Conservation (phyloP, 2,113 vertebrate species). For the Numenius arquata region DNA sequence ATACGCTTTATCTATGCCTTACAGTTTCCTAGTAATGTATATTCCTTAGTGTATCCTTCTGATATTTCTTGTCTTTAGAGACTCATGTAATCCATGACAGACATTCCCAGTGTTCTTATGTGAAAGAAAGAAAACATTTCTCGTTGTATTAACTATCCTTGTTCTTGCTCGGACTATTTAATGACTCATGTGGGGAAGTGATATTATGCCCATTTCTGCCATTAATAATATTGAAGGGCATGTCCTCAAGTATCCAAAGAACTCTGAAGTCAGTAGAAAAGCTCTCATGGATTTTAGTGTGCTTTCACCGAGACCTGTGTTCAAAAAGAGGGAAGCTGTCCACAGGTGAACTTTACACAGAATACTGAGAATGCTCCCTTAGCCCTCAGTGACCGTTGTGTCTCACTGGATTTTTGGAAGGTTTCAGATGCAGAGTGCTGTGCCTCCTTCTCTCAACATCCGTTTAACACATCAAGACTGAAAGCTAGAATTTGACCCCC, state of each 20-base stretch:
- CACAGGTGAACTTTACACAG: not conserved
- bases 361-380: not conserved
- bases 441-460: not conserved
- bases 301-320: not conserved
- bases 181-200: not conserved
- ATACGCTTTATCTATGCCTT: not conserved
- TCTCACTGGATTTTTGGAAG: not conserved
- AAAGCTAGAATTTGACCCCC: not conserved
- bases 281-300: not conserved
- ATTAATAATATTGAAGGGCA: not conserved
- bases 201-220: not conserved
- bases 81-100: not conserved
- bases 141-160: not conserved
- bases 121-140: not conserved
- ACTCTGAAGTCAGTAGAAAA: not conserved
- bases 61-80: not conserved
- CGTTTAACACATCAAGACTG: not conserved
- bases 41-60: not conserved
- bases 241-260: not conserved
- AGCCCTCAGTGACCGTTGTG: not conserved
- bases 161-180: not conserved
- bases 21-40: not conserved
- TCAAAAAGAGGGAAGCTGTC: not conserved
- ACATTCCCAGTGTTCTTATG: not conserved
- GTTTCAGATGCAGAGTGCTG: not conserved